Evolutionary conservation across 2,888 invertebrate species (phyloP), one percentile per base, ranked within the genome.

Genomic region (Rhorus exstirpatorius): DNA sequence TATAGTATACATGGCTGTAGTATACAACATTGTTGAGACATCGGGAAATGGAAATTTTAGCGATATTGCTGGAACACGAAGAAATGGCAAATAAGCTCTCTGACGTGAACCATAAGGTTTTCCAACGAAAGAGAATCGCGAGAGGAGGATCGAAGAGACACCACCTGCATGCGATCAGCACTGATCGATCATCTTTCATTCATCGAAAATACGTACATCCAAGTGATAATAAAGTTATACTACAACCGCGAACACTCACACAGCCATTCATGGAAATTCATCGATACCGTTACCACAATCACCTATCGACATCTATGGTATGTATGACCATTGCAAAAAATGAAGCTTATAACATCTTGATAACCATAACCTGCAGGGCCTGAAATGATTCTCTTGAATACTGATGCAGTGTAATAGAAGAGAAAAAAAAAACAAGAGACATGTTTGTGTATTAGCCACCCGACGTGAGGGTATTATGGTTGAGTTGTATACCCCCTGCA

Each of bases 171-270:
- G 75, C 21, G 65, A 26, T 8, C 21, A n/a, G 41, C 55, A 55
- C 65, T 44, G 65, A 75, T 75, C 55, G 53, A 75, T 75, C 75
- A 67, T 75, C n/a, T 65, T 55, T 19, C 19, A 55, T 75, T 74
- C 35, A 41, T 51, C 26, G 24, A n/a, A n/a, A 14, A 14, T 6
- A 31, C n/a, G 4, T 74, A 14, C 3, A 17, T 17, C 58, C 44
- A 53, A 31, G 44, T 12, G 41, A 44, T 38, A 71, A 58, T 58
- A 26, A 49, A 70, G 26, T 70, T 21, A n/a, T 8, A 14, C 14
- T n/a, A 55, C 10, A 2, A 46, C 26, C 19, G 17, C n/a, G 26
- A 19, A 12, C n/a, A 44, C 19, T 12, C 1, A 10, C 26, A 17
- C 3, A 21, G 44, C 12, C 44, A 58, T 71, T 55, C 44, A 44